Base-by-base conservation (phyloP, 2,797 vertebrate genomes). In the Gallinago solitaria region DNA sequence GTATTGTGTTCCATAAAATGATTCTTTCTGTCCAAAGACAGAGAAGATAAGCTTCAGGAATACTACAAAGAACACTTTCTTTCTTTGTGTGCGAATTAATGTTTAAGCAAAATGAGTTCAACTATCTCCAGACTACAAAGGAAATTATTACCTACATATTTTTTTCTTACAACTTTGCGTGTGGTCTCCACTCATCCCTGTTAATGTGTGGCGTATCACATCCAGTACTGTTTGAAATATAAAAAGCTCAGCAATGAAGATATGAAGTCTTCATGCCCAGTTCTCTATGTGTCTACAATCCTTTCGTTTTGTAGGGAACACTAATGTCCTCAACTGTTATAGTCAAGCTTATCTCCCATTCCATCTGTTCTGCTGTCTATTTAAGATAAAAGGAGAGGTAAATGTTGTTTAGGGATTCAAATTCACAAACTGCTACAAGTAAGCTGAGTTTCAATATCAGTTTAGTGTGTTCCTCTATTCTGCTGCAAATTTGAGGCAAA, bases 101-200 rank as follows among this genome's bases (percentile, higher is more conserved):
- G 8, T 63, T 85, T 28, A 85, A 53, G 16, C 3, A 87, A n/a
- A 20, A 43, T 37, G 4, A 2, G 1, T 39, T 61, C 20, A 39
- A 17, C 13, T 8, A n/a, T 61, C 28, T 45, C 3, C 9, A 83
- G 16, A 51, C 2, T 83, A 8, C 37, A 41, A 37, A 57, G 8
- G 18, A 78, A 70, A 56, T 27, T 48, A 13, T 27, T 16, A 32
- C 14, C 25, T 69, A 12, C 21, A 9, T 51, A 57, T 67, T 53
- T 77, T 61, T 8, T 51, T n/a, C 15, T 75, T 16, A 2, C 3
- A 19, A 12, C 33, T 82, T 70, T 57, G 12, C 3, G 11, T 25
- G 10, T n/a, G 4, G 4, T 59, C 18, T 59, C 3, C 53, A 33
- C 25, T 83, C 2, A 3, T 37, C 6, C 60, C 73, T 0, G 0